Percentiles rank a stretch among this genome's conserved stretches.
phyloP scores from a whole-genome alignment of 2,888 invertebrate species.

The Ctenicera cuprea region DNA sequence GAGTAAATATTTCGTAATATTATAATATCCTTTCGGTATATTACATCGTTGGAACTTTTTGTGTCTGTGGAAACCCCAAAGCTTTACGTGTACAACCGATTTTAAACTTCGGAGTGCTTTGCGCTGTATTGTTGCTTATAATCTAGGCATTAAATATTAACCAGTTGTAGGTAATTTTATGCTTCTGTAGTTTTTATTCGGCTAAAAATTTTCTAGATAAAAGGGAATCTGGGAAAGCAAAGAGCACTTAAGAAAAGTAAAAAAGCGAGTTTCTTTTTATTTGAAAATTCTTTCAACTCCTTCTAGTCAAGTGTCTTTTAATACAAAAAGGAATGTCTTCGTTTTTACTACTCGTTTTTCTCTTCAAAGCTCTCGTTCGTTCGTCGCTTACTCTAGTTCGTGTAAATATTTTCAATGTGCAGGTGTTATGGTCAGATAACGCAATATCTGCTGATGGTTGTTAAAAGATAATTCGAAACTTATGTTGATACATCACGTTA shows the following conservation, averaged over 20 bases:
- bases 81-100: slow-evolving; percentile 17
- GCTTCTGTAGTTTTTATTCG: slow-evolving; percentile 17
- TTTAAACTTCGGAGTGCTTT: slow-evolving; percentile 21
- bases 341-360: slow-evolving; percentile 21
- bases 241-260: slow-evolving; percentile 28
- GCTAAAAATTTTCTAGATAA: slow-evolving; percentile 6
- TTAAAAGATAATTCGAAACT: slow-evolving; percentile 24
- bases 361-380: neutral
- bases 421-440: slow-evolving; percentile 29
- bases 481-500: slow-evolving; percentile 35
- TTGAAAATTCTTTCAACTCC: slow-evolving; percentile 31
- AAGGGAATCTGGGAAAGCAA: slow-evolving; percentile 31
- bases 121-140: slow-evolving; percentile 26
- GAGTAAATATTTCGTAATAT: slow-evolving; percentile 45
- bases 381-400: neutral
- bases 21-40: slow-evolving; percentile 42
- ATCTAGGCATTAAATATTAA: slow-evolving; percentile 31
- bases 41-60: slow-evolving; percentile 36
- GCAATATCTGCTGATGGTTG: slow-evolving; percentile 24
- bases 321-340: slow-evolving; percentile 24
- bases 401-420: slow-evolving; percentile 27
- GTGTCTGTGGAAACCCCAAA: slow-evolving; percentile 20
- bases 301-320: slow-evolving; percentile 25
- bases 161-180: slow-evolving; percentile 21
- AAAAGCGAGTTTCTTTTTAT: slow-evolving; percentile 32